Base-by-base conservation (phyloP, 2,113 vertebrate species). In the Girardinichthys multiradiatus region DNA sequence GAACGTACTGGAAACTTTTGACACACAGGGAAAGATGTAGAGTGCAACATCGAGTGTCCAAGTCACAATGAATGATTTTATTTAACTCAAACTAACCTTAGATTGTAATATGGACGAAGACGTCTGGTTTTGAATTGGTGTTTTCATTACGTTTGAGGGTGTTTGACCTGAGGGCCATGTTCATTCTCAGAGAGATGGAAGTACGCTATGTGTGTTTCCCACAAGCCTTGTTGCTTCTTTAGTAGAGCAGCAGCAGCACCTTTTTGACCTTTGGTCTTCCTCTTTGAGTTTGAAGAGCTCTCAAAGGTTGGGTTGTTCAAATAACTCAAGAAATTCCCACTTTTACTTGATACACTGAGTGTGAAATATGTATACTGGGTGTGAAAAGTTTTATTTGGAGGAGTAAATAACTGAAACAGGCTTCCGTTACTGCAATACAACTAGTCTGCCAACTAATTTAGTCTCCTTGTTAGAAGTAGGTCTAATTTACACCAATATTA, bases 221-320 rank as follows among this genome's bases (percentile, higher is more conserved):
- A 73, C 76, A 71, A 83, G 71, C 59, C 57, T 35, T 19, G 15
- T 11, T 39, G 37, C 29, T 61, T 71, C 4, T 27, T 26, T 27
- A 24, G 13, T 5, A 74, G 63, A 66, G 57, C 12, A 76, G 65
- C 72, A 72, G 74, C 82, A 86, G 59, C 57, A 69, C n/a, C 64
- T 82, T 17, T 59, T 64, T 92, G 89, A 85, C 83, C 91, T 92
- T 54, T 93, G 87, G 89, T 87, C 86, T 88, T 86, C 75, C 59
- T 64, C 66, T 76, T 31, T 48, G 51, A 83, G 77, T 57, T 59
- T 69, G 66, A 74, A 70, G 76, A 68, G 64, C 80, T 85, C 45
- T 75, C 68, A 28, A 67, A 77, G 72, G 78, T 86, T 57, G 74
- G 87, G 81, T 81, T 62, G 48, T n/a, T 42, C 72, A 83, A 77